phyloP scores from a whole-genome alignment of 2,113 vertebrate species.

The Zosterops pallidus region DNA sequence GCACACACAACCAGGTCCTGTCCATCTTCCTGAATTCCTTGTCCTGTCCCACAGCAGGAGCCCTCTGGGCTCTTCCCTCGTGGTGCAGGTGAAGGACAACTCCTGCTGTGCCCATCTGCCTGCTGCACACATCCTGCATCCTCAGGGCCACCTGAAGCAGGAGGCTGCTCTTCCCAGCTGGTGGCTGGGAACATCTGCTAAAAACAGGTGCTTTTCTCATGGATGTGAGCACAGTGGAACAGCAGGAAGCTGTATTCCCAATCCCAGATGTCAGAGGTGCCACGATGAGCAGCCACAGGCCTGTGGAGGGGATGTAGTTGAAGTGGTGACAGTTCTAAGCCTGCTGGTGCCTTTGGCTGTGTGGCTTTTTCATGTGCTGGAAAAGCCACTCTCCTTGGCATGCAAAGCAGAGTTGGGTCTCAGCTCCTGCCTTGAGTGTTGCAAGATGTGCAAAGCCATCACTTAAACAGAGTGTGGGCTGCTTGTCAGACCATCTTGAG shows the following conservation, averaged over 20 bases:
- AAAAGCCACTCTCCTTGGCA: neutral
- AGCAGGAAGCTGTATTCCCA: neutral
- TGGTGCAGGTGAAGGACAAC: neutral
- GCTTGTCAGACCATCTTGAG: neutral
- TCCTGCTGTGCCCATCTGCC: neutral
- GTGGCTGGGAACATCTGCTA: neutral
- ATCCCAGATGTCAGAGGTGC: neutral
- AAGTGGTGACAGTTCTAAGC: neutral
- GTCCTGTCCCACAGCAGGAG: neutral
- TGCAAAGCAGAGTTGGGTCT: neutral
- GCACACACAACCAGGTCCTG: neutral
- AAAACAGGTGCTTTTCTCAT: neutral
- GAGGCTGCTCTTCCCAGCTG: neutral
- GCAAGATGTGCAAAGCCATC: neutral
- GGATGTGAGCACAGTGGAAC: neutral
- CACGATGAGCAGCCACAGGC: neutral
- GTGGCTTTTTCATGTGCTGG: neutral
- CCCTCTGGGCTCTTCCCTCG: neutral
- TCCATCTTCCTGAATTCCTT: neutral
- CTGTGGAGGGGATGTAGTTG: neutral
- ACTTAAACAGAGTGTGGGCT: neutral
- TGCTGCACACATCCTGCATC: neutral
- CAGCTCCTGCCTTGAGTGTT: neutral
- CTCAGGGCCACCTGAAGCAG: too few species aligned
- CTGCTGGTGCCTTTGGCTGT: neutral